Base-by-base conservation (phyloP, 2,113 vertebrate genomes). In the Anoplopoma fimbria region DNA sequence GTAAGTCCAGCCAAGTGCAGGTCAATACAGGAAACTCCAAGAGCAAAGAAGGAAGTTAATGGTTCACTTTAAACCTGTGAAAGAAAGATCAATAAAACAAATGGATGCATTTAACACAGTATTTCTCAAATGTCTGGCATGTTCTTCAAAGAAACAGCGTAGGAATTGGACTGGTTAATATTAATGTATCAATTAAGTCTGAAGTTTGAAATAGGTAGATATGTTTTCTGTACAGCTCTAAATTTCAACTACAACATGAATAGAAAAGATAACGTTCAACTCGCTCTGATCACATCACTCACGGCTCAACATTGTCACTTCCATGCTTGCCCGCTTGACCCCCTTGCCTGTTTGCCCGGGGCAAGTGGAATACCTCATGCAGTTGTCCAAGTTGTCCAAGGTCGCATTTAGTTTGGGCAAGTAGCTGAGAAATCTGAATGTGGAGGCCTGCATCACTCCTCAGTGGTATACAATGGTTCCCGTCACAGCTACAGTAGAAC, bases 71-170 rank as follows among this genome's bases (percentile, higher is more conserved):
- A 49, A 83, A 75, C 74, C 74, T 36, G 38, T 75, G 82, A 87
- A 85, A 86, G 69, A 64, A 27, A 45, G 65, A 93, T 93, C 92
- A 88, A 94, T 93, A 76, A 77, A 84, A 91, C 83, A 90, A 90
- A 94, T 80, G 57, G 75, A 64, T 77, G 69, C 77, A 87, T 87
- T 92, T 81, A 86, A 84, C 64, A 75, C 45, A 72, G 62, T 75
- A 67, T 83, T 85, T 84, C 51, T 77, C 65, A 82, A 68, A 78
- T 33, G 33, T 70, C 75, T 81, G 60, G 12, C 5, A 29, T 68
- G 9, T 69, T 42, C 40, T 83, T 88, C 68, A n/a, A 33, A 63
- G 68, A 69, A 69, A 36, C 13, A 29, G 15, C 33, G n/a, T 21
- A 21, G 58, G 17, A 19, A 6, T 23, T 55, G 4, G 2, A 8